phyloP scores from a whole-genome alignment of 2,797 vertebrate genomes.

The Bradypus variegatus region DNA sequence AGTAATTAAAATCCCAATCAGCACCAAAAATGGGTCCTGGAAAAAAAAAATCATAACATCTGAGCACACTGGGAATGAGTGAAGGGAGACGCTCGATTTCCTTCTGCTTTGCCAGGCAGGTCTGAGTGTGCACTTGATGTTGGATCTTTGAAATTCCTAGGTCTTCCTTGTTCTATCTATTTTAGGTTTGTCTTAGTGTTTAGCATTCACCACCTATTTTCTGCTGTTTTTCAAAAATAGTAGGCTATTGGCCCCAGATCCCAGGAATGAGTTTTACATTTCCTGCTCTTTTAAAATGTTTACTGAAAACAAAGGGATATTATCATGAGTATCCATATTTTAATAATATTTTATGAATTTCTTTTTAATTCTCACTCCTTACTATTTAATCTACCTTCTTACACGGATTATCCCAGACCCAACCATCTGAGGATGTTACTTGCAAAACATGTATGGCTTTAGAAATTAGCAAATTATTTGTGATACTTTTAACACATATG shows the following conservation, averaged over 20 bases:
- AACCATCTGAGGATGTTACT: neutral
- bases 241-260: neutral
- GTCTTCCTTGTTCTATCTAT: neutral
- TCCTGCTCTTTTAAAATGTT: neutral
- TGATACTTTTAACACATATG: neutral
- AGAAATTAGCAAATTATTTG: neutral
- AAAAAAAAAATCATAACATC: slow-evolving; percentile 39
- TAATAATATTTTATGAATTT: neutral
- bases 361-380: neutral
- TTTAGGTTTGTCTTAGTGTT: neutral
- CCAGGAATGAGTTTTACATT: neutral
- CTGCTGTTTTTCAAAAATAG: neutral
- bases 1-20: slow-evolving; percentile 32
- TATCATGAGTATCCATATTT: neutral
- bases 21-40: slow-evolving; percentile 61
- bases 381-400: neutral
- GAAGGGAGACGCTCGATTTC: neutral
- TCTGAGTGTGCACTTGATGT: neutral
- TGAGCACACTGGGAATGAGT: slow-evolving; percentile 57
- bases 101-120: too few relatives aligned
- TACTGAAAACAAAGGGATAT: neutral
- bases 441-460: neutral
- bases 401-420: neutral
- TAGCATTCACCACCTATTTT: neutral
- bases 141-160: too few relatives aligned